Conservation (phyloP, 2,797 vertebrate genomes). For the Protosalanx chinensis region DNA sequence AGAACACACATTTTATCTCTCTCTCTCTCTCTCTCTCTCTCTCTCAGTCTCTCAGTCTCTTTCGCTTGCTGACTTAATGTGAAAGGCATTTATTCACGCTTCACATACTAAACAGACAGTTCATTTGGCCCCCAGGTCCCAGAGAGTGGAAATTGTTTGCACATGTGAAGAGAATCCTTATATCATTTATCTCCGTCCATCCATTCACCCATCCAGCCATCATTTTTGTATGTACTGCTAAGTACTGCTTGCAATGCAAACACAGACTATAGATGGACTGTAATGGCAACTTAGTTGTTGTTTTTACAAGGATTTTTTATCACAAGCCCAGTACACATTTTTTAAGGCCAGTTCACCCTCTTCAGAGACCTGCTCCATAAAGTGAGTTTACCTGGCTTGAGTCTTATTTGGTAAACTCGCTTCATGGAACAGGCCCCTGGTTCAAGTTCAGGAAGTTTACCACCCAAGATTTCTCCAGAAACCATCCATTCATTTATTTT, state of each 20-base stretch:
- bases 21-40: slow-evolving; percentile 6
- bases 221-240: background rate
- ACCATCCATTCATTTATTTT: background rate
- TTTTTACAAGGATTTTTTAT: background rate
- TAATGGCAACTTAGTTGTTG: background rate
- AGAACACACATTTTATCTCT: slow-evolving; percentile 13
- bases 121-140: slow-evolving; percentile 52
- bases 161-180: slow-evolving; percentile 54
- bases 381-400: no score
- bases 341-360: no score
- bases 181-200: slow-evolving; percentile 51
- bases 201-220: slow-evolving; percentile 38
- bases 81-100: slow-evolving; percentile 61
- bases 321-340: background rate
- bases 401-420: no score
- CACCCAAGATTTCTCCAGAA: background rate
- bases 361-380: no score
- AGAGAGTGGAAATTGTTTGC: slow-evolving; percentile 57
- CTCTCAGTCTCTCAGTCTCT: background rate
- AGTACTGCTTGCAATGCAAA: background rate
- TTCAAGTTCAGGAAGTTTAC: background rate
- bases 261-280: slow-evolving; percentile 30
- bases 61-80: slow-evolving; percentile 49
- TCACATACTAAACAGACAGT: slow-evolving; percentile 54
- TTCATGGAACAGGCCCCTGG: no score